A percentile compares a stretch with the other conserved stretches of the same genome.
Conservation (phyloP, 2,113 vertebrate species). For the Pipra filicauda region DNA sequence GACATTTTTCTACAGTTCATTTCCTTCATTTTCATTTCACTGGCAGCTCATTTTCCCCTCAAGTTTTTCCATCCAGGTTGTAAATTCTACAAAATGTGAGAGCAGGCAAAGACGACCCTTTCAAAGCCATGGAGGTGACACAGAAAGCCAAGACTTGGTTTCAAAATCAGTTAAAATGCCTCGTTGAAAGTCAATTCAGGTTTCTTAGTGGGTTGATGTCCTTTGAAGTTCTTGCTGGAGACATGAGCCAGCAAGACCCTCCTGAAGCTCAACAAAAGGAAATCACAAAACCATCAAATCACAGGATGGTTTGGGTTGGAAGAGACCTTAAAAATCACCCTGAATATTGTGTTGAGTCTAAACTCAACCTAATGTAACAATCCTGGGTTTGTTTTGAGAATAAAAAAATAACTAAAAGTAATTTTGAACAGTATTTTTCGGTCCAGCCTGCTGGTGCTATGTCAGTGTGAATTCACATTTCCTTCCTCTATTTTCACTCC, state of each 20-base stretch:
- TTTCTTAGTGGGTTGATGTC: not conserved
- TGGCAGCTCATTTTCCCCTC: not conserved
- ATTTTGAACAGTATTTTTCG: not conserved
- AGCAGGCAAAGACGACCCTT: not conserved
- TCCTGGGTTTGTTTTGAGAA: not conserved
- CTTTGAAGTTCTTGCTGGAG: not conserved
- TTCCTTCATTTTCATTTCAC: not conserved
- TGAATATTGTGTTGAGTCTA: not conserved
- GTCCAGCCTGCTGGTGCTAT: not conserved
- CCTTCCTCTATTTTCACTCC: not conserved
- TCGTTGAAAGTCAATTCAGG: not conserved
- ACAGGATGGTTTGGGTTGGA: not conserved
- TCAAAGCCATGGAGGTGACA: not conserved
- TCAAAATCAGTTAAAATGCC: not conserved
- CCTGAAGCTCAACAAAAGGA: not conserved
- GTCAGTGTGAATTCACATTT: not conserved
- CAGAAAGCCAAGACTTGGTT: not conserved
- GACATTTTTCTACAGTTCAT: slow-evolving; percentile 1
- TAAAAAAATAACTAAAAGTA: not conserved
- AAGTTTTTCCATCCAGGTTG: not conserved
- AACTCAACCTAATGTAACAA: not conserved
- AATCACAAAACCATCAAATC: not conserved
- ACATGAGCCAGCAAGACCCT: not conserved
- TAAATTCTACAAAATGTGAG: not conserved
- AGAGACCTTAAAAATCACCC: not conserved